These are phyloP conservation scores for Sciurus niger DNA, from an alignment of 2,113 vertebrate genomes.

Conservation along the genomic window DNA sequence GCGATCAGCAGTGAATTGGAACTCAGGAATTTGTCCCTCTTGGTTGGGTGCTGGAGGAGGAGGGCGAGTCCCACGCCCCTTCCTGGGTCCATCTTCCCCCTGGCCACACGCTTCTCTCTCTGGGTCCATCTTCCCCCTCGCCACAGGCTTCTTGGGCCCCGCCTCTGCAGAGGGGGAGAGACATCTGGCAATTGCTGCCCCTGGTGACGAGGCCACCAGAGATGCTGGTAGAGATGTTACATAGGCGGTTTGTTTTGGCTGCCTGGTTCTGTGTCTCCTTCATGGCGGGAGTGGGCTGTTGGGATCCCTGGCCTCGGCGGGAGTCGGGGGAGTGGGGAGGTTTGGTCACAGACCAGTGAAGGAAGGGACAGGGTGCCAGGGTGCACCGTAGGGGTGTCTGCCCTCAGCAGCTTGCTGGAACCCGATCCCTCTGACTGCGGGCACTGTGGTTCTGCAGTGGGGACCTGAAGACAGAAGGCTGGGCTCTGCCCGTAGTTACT, in stretches of 20 bases:
- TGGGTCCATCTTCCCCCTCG: too few relatives aligned
- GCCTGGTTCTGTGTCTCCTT: not conserved
- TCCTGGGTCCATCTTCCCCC: too few relatives aligned
- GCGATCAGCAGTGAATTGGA: not conserved
- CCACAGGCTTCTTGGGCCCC: not conserved
- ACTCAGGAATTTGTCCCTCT: not conserved
- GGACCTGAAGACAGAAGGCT: not conserved
- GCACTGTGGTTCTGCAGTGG: not conserved
- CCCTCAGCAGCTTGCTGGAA: not conserved
- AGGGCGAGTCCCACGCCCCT: not conserved
- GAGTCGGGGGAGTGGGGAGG: not conserved
- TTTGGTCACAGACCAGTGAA: not conserved
- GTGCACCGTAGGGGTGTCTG: not conserved
- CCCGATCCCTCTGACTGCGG: too few relatives aligned
- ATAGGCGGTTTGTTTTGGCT: too few relatives aligned
- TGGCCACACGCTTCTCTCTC: too few relatives aligned
- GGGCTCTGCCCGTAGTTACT: too few relatives aligned
- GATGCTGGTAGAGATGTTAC: rapidly evolving
- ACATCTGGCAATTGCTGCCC: rapidly evolving
- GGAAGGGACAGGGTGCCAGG: not conserved
- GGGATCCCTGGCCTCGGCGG: not conserved
- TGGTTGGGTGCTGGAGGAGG: not conserved
- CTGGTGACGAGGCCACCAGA: rapidly evolving
- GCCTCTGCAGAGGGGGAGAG: not conserved
- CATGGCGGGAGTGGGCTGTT: not conserved